Base-by-base conservation (phyloP, 2,797 vertebrate species). In the Merluccius polli region DNA sequence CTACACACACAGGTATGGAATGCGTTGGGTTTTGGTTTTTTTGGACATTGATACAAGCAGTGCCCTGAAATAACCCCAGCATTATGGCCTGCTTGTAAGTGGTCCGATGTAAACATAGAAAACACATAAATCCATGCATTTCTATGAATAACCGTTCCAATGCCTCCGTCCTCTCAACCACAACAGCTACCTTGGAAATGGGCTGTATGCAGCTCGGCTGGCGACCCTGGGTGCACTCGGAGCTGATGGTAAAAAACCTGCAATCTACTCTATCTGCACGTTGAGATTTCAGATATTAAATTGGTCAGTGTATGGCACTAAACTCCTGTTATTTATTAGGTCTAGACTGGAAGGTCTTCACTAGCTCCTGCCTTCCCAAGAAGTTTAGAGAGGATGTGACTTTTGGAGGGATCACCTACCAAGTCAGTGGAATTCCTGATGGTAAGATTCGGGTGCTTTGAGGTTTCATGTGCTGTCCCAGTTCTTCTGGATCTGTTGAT, bases 171-270 rank as follows among this genome's bases (percentile, higher is more conserved):
- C 24, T 21, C 59, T 1, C 73, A 63, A 84, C 52, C 38, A 85
- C 78, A 24, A 75, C 84, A 99, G 98, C 90, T 99, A 99, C 89
- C 92, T 99, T 91, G 97, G 97, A 77, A 96, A 98, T 89, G 98
- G 98, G 87, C 91, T 99, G 75, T 94, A 94, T 87, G 97, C 95
- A 38, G 97, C 96, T 84, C 95, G 98, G 83, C 87, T 98, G 74
- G 95, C 96, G 75, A 96, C 95, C 0, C 94, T 99, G 73, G 97
- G 97, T 85, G 98, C 96, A 73, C 93, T 97, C 78, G 94, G 95
- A 85, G 90, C 90, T 69, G 93, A 96, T 93, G 97, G 98, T 98
- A 95, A 70, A 63, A 4, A 15, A 6, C 4, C 67, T 30, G 3
- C 24, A 27, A 2, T 27, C 59, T 3, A 27, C 4, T 1, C 59